Conservation (phyloP, 2,888 invertebrate species). For the Eugnorisma glareosa region DNA sequence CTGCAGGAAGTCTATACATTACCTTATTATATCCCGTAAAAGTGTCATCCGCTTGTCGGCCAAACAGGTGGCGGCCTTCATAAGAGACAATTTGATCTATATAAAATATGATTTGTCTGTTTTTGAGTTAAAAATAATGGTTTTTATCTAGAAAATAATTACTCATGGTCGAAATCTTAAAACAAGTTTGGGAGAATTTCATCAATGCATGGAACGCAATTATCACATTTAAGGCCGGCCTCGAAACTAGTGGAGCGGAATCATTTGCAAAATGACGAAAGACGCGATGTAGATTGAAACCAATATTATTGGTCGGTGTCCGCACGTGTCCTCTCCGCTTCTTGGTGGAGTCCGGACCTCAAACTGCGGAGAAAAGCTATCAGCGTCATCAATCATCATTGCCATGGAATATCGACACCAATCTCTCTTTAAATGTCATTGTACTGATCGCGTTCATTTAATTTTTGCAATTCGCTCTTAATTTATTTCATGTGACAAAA, state of each 20-base stretch:
- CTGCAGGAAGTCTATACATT: slow-evolving; percentile 86
- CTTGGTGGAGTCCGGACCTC: neutral
- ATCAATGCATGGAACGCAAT: neutral
- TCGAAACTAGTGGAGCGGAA: neutral
- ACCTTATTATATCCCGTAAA: slow-evolving; percentile 88
- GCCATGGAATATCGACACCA: neutral
- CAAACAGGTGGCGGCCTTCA: slow-evolving; percentile 65
- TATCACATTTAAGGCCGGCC: neutral
- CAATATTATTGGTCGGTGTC: neutral
- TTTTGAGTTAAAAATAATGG: neutral
- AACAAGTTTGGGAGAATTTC: neutral
- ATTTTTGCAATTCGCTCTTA: too few relatives aligned
- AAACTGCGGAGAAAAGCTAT: neutral
- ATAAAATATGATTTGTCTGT: slow-evolving; percentile 16
- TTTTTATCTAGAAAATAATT: neutral
- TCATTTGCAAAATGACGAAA: neutral
- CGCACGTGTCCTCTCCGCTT: neutral
- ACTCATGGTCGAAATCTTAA: neutral
- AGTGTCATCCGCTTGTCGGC: slow-evolving; percentile 78
- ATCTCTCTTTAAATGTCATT: neutral
- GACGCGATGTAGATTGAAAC: neutral
- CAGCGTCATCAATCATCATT: neutral
- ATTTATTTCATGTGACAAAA: too few relatives aligned
- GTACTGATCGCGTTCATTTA: neutral
- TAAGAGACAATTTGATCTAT: slow-evolving; percentile 60